phyloP scores from a whole-genome alignment of 2,797 vertebrate genomes.

The Vipera latastei region DNA sequence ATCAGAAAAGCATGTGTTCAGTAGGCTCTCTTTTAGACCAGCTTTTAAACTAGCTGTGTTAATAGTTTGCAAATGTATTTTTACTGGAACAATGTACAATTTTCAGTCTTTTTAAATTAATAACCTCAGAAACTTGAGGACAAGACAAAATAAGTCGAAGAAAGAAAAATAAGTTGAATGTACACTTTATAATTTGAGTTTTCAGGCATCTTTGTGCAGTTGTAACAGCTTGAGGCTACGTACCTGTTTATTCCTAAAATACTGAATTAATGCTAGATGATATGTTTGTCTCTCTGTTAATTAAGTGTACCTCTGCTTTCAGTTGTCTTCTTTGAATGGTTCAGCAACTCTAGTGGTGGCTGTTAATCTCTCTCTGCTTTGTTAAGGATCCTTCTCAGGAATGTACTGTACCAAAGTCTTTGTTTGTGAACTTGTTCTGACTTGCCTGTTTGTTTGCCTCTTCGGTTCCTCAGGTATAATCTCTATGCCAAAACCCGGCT shows the following conservation, averaged over 20 bases:
- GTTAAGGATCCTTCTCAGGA: not conserved
- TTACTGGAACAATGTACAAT: not conserved
- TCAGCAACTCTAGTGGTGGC: not conserved
- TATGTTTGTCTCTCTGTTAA: not conserved
- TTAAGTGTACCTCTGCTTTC: not conserved
- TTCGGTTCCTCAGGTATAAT: constrained; percentile 78
- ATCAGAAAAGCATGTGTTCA: not conserved
- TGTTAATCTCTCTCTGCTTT: not conserved
- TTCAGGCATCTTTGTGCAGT: not conserved
- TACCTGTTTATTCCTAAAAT: not conserved
- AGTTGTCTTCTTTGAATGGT: not conserved
- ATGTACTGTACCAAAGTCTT: not conserved
- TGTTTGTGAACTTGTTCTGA: not conserved
- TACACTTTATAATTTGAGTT: not conserved
- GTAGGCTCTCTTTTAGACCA: not conserved
- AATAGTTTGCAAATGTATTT: not conserved
- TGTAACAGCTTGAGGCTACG: not conserved
- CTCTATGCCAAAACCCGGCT: constrained; percentile 90
- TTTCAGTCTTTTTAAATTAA: not conserved
- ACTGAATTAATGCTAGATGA: not conserved
- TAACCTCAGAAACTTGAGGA: not conserved
- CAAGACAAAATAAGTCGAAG: not conserved
- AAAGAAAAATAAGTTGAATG: not conserved
- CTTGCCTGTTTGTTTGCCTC: not conserved
- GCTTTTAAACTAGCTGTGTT: not conserved